Conservation (phyloP, 2,888 invertebrate species). For the Cecidostiba fungosa region DNA sequence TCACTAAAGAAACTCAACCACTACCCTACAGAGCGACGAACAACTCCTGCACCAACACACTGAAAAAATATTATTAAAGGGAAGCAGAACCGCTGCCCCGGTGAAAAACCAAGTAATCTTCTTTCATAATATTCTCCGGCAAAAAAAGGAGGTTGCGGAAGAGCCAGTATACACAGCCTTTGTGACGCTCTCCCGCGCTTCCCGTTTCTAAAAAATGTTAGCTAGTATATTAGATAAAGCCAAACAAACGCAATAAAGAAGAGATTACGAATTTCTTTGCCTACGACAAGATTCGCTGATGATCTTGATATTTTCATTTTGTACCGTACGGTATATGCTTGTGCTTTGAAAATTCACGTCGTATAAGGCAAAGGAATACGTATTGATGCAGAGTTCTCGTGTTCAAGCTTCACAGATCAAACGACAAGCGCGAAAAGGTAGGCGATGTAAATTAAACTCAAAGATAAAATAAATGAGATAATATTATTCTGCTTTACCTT, state of each 20-base stretch:
- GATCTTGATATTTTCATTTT: background rate
- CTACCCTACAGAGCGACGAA: background rate
- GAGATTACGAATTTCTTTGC: background rate
- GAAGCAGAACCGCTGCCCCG: background rate
- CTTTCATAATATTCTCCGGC: constrained; percentile 19
- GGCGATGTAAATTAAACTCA: constrained; percentile 31
- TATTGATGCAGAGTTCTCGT: background rate
- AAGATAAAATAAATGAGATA: constrained; percentile 23
- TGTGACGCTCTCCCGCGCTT: background rate
- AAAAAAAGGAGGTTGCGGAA: background rate
- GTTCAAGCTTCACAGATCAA: constrained; percentile 29
- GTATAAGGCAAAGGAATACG: background rate
- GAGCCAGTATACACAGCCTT: background rate
- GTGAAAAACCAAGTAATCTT: constrained; percentile 18
- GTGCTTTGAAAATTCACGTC: background rate
- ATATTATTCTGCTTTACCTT: constrained; percentile 26
- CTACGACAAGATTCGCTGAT: background rate
- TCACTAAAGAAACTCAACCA: background rate
- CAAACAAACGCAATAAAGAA: constrained; percentile 22
- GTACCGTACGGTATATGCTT: background rate
- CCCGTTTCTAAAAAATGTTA: background rate
- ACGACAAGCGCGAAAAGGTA: background rate
- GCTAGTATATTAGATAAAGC: constrained; percentile 34
- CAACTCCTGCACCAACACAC: background rate
- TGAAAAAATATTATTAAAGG: constrained; percentile 12